Evolutionary conservation across 1,140 invertebrate species (phyloP).

Genomic region (Wasmannia auropunctata): DNA sequence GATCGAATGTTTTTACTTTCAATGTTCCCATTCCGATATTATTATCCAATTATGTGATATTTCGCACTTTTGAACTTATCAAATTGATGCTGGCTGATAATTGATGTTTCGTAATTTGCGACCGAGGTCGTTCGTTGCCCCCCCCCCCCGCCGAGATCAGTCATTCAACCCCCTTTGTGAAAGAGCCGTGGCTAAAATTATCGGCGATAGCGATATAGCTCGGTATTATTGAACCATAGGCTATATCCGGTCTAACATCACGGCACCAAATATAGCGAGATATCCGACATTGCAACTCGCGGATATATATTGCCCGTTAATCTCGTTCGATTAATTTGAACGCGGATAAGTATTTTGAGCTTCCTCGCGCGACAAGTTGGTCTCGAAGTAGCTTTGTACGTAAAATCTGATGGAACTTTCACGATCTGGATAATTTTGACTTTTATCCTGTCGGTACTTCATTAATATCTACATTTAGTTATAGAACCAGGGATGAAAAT

Average conservation of each 20-base stretch:
- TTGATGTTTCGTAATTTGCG: neutral
- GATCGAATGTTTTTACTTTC: neutral
- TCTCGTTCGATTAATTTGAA: neutral
- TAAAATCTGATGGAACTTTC: neutral
- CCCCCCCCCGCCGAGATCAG: neutral
- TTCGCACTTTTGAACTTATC: neutral
- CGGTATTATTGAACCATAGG: slow-evolving; percentile 33
- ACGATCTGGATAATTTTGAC: neutral
- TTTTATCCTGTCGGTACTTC: neutral
- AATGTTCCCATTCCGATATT: neutral
- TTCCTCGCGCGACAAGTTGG: neutral
- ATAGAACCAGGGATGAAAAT: neutral
- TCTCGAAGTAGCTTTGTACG: neutral
- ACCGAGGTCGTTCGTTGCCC: slow-evolving; percentile 1
- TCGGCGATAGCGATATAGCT: neutral
- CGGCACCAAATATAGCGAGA: slow-evolving; percentile 11
- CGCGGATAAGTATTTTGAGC: neutral
- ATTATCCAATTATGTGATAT: neutral
- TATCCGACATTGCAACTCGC: neutral
- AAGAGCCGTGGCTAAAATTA: slow-evolving; percentile 25
- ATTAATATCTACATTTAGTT: slow-evolving; percentile 28
- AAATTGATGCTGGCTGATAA: neutral
- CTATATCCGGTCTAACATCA: slow-evolving; percentile 23
- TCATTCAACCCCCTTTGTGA: slow-evolving; percentile 1
- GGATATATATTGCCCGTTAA: neutral